These are phyloP conservation scores for Drosophila yakuba DNA, from an alignment of 1,140 invertebrate species.

Conservation along the genomic window DNA sequence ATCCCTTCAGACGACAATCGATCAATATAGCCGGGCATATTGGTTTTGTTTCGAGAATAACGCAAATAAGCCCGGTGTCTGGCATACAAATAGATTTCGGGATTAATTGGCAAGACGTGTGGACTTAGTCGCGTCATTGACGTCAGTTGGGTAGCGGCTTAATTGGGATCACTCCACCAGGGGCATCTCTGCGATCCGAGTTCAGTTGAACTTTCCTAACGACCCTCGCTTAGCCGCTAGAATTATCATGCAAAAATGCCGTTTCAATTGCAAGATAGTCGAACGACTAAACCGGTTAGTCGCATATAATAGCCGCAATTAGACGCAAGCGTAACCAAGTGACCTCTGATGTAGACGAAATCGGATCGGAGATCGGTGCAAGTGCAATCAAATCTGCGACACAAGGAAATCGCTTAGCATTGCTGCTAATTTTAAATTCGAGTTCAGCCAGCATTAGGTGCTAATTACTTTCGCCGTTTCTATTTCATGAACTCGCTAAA, in stretches of 20 bases:
- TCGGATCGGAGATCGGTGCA: slow-evolving; percentile 9
- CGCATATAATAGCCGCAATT: slow-evolving; percentile 64
- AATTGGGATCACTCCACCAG: slow-evolving; percentile 29
- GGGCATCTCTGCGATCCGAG: not conserved
- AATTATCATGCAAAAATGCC: slow-evolving; percentile 77
- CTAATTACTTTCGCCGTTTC: slow-evolving; percentile 72
- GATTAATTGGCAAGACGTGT: slow-evolving; percentile 36
- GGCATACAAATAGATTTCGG: slow-evolving; percentile 35
- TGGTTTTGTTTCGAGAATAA: slow-evolving; percentile 23
- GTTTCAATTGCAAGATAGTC: slow-evolving; percentile 60
- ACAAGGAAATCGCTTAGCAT: slow-evolving; percentile 62
- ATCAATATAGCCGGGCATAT: slow-evolving; percentile 26
- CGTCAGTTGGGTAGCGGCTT: slow-evolving; percentile 38
- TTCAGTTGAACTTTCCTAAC: slow-evolving; percentile 25
- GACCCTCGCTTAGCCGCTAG: slow-evolving; percentile 31
- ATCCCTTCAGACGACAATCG: slow-evolving; percentile 11
- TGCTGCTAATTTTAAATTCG: slow-evolving; percentile 25
- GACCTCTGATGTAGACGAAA: slow-evolving; percentile 54
- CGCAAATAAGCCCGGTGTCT: slow-evolving; percentile 12
- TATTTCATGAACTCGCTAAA: slow-evolving; percentile 54
- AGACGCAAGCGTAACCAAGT: slow-evolving; percentile 40
- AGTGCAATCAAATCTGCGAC: slow-evolving; percentile 30
- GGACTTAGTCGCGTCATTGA: slow-evolving; percentile 25
- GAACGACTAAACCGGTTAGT: slow-evolving; percentile 36
- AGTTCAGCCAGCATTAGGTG: slow-evolving; percentile 42